Conservation (phyloP, 2,113 vertebrate genomes). For the Typhlomys cinereus region DNA sequence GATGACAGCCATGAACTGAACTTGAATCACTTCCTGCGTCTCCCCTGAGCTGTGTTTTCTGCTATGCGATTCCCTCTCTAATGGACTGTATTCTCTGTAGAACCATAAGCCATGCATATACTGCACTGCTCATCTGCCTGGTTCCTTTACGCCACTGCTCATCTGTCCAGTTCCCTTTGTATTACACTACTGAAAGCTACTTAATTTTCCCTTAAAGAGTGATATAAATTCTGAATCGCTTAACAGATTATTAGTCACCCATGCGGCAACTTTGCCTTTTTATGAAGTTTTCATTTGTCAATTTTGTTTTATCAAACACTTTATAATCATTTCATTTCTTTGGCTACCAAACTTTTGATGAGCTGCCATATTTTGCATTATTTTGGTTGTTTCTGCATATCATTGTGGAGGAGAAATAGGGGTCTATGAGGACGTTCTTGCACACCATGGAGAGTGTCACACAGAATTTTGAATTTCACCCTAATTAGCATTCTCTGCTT, state of each 20-base stretch:
- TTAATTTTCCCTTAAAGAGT: not conserved
- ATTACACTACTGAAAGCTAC: not conserved
- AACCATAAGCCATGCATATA: not conserved
- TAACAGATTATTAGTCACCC: not conserved
- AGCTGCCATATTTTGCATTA: not conserved
- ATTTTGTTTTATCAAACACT: not conserved
- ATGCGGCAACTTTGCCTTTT: not conserved
- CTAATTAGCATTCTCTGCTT: slow-evolving; percentile 1
- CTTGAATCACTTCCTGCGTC: too few relatives aligned
- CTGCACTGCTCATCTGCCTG: not conserved
- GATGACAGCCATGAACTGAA: not conserved
- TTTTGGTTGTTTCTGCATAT: not conserved
- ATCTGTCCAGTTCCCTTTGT: not conserved
- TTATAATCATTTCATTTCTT: slow-evolving; percentile 16
- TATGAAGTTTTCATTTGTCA: not conserved
- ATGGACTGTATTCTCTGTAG: not conserved
- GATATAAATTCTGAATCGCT: not conserved
- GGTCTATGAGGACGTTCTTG: not conserved
- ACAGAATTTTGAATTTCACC: slow-evolving; percentile 21
- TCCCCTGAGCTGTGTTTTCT: too few relatives aligned
- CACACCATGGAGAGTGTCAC: slow-evolving; percentile 4
- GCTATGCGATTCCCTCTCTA: not conserved
- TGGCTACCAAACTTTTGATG: not conserved
- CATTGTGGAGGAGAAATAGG: not conserved
- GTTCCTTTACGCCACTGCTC: too few relatives aligned